phyloP scores from a whole-genome alignment of 2,797 vertebrate species.

The Aeoliscus strigatus region DNA sequence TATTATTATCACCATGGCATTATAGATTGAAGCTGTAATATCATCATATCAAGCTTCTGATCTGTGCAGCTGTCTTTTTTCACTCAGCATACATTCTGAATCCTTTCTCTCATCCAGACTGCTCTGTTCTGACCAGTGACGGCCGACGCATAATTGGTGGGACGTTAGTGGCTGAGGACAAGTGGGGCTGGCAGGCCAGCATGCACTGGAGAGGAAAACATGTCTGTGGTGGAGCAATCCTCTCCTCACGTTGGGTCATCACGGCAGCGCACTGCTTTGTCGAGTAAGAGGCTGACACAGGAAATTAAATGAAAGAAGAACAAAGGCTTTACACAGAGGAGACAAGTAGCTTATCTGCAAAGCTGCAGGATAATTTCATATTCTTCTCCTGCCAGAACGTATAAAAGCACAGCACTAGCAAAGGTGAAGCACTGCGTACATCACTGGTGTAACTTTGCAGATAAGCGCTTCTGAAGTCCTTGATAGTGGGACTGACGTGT shows the following conservation, averaged over 20 bases:
- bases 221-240: constrained; percentile 70
- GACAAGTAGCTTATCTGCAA: too few relatives aligned
- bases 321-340: background rate
- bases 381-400: background rate
- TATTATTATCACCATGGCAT: too few relatives aligned
- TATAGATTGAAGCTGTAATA: too few relatives aligned
- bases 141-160: constrained; percentile 71
- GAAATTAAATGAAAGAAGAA: background rate
- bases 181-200: constrained; percentile 76
- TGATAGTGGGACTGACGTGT: too few relatives aligned
- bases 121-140: constrained; percentile 19
- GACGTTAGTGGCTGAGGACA: constrained; percentile 34
- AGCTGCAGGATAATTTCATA: background rate
- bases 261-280: constrained; percentile 79
- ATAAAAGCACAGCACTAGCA: too few relatives aligned
- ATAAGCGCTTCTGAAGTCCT: too few relatives aligned
- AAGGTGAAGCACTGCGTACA: too few relatives aligned
- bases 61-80: background rate
- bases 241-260: constrained; percentile 72
- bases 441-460: too few relatives aligned
- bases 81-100: background rate
- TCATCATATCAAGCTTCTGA: too few relatives aligned
- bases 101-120: constrained; percentile 42
- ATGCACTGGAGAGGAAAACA: constrained; percentile 74
- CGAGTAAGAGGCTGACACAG: constrained; percentile 63